phyloP scores from a whole-genome alignment of 2,797 vertebrate species.

The Myoxocephalus aenaeus region DNA sequence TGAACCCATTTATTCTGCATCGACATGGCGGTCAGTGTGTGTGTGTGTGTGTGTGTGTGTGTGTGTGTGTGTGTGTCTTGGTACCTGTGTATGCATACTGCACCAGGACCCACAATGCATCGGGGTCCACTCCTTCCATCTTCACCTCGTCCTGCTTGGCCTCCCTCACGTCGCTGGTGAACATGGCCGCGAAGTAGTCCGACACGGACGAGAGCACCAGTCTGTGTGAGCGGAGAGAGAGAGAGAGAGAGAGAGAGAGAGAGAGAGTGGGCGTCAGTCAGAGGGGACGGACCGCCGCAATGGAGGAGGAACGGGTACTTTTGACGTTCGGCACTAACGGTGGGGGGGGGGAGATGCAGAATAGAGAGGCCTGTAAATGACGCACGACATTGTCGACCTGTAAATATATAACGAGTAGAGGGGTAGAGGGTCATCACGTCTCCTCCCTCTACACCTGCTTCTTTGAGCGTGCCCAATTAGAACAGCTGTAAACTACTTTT shows the following conservation, averaged over 20 bases:
- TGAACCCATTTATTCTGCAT: neutral
- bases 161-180: conserved; percentile 96
- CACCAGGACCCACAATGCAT: conserved; percentile 95
- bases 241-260: too few relatives aligned
- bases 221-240: conserved; percentile 80
- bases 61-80: neutral
- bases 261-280: conserved; percentile 54
- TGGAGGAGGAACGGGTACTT: conserved; percentile 18
- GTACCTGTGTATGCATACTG: conserved; percentile 98
- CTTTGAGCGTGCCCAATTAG: neutral
- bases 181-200: conserved; percentile 99
- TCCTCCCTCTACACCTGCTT: neutral
- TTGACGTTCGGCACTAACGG: conserved; percentile 26
- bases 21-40: neutral
- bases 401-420: conserved; percentile 9
- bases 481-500: neutral
- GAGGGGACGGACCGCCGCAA: conserved; percentile 53
- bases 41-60: neutral
- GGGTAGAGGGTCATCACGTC: neutral
- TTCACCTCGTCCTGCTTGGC: conserved; percentile 98
- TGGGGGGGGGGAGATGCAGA: too few relatives aligned
- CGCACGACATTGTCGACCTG: neutral
- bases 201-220: conserved; percentile 97
- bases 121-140: conserved; percentile 97
- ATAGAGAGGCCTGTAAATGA: conserved; percentile 17